Base-by-base conservation (phyloP, 1,140 invertebrate species). In the Scaptomyza montana region DNA sequence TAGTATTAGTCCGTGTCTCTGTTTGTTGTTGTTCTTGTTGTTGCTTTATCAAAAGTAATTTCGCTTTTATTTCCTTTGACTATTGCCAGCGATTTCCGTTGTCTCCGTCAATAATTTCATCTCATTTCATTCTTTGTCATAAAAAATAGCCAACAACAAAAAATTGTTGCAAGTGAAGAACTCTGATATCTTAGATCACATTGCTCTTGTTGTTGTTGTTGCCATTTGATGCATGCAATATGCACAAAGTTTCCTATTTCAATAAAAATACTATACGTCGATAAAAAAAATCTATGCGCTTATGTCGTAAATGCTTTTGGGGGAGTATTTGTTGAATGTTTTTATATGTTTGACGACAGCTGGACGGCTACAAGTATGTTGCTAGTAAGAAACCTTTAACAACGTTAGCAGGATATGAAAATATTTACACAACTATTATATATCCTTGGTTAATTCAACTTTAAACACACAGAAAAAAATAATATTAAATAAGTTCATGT, bases 221-320 rank as follows among this genome's bases (percentile, higher is more conserved):
- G 66, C 75, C 84, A 79, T 84, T 89, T 89, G 82, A 87, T 87
- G 82, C 84, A 79, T 87, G 82, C 82, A 87, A 87, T 87, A 87
- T 87, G 82, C 82, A 87, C 79, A 87, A 86, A 87, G 84, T 87
- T 87, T 87, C 82, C 84, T 87, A 82, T 87, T 79, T 87, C 82
- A 87, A 87, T 87, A 89, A 87, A 87, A 82, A 71, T 56, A 39
- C 65, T 63, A 61, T 66, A 64, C 62, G 68, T 65, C 68, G 67
- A 67, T 86, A 82, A 86, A 87, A 73, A 49, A 64, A 81, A 86
- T 86, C 82, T 76, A 75, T 67, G 71, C 78, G 56, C 70, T 78
- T 67, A 79, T 86, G 85, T 80, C 80, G 49, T 85, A 86, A 86
- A 86, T 75, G 53, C 60, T 55, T 46, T 57, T 51, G 21, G 43